Evolutionary conservation across 2,888 invertebrate genomes (phyloP).

Genomic region (Rhopalosiphum nymphaeae): DNA sequence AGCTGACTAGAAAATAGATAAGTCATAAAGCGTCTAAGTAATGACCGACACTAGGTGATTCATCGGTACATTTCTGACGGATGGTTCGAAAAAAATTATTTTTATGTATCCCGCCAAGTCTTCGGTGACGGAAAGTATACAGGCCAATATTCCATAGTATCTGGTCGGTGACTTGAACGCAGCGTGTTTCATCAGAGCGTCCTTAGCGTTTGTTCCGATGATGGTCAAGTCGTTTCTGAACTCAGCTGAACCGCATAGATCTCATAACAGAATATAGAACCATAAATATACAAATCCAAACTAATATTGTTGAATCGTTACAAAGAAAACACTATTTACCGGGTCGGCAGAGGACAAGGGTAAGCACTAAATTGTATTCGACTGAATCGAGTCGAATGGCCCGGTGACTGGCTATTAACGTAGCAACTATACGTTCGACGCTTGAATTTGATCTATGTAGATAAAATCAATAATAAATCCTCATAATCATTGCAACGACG

Average conservation of each 20-base stretch:
- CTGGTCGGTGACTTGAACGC: slow-evolving; percentile 48
- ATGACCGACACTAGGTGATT: slow-evolving; percentile 56
- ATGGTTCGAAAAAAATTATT: slow-evolving; percentile 47
- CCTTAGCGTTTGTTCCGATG: slow-evolving; percentile 43
- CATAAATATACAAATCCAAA: neutral
- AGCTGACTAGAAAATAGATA: neutral
- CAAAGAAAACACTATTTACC: slow-evolving; percentile 64
- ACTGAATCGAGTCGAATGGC: slow-evolving; percentile 67
- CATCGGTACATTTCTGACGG: slow-evolving; percentile 50
- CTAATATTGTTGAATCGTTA: neutral
- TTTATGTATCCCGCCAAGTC: slow-evolving; percentile 41
- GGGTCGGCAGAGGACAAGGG: slow-evolving; percentile 67
- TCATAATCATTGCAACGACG: neutral
- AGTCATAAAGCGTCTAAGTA: neutral
- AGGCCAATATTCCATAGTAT: slow-evolving; percentile 51
- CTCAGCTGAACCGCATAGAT: slow-evolving; percentile 18
- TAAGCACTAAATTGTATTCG: slow-evolving; percentile 67
- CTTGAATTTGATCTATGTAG: slow-evolving; percentile 24
- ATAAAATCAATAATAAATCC: neutral
- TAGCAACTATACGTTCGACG: slow-evolving; percentile 28
- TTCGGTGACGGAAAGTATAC: slow-evolving; percentile 47
- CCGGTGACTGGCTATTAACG: slow-evolving; percentile 54
- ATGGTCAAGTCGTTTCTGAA: slow-evolving; percentile 24
- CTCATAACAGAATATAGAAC: neutral
- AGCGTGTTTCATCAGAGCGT: slow-evolving; percentile 50